Conservation (phyloP, 2,113 vertebrate genomes). For the Rhizomys pruinosus region DNA sequence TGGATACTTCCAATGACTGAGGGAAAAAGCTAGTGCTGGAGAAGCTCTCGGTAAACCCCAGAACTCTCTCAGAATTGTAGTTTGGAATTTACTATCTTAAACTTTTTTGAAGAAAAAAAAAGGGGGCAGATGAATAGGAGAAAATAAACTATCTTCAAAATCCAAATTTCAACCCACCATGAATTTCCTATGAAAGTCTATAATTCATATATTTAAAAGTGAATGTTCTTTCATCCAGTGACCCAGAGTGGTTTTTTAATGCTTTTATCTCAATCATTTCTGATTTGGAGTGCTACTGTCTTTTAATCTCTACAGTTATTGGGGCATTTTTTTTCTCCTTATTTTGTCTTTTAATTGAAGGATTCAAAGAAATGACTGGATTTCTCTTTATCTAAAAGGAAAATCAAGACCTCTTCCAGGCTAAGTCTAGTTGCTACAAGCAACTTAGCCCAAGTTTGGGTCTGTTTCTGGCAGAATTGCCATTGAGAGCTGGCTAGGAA, state of each 20-base stretch:
- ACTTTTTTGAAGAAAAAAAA: not conserved
- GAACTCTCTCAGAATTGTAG: not conserved
- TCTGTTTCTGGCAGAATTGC: not conserved
- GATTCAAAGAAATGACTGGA: not conserved
- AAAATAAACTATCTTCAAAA: slow-evolving; percentile 4
- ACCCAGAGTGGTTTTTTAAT: not conserved
- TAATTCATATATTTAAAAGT: slow-evolving; percentile 12
- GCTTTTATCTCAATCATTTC: slow-evolving; percentile 15
- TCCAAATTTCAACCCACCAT: not conserved
- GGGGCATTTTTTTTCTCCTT: not conserved
- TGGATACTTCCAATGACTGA: not conserved
- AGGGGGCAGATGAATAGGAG: not conserved
- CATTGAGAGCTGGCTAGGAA: not conserved
- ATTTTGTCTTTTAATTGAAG: not conserved
- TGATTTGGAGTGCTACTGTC: not conserved
- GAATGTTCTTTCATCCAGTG: not conserved
- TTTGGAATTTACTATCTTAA: slow-evolving; percentile 14
- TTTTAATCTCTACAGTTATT: slow-evolving; percentile 19
- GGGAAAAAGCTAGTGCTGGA: not conserved
- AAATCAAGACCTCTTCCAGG: not conserved
- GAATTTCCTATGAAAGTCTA: not conserved
- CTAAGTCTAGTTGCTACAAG: not conserved
- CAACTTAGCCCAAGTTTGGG: not conserved
- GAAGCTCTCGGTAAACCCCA: not conserved
- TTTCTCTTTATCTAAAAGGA: slow-evolving; percentile 18